phyloP scores from a whole-genome alignment of 2,113 vertebrate genomes.

The Sminthopsis crassicaudata region DNA sequence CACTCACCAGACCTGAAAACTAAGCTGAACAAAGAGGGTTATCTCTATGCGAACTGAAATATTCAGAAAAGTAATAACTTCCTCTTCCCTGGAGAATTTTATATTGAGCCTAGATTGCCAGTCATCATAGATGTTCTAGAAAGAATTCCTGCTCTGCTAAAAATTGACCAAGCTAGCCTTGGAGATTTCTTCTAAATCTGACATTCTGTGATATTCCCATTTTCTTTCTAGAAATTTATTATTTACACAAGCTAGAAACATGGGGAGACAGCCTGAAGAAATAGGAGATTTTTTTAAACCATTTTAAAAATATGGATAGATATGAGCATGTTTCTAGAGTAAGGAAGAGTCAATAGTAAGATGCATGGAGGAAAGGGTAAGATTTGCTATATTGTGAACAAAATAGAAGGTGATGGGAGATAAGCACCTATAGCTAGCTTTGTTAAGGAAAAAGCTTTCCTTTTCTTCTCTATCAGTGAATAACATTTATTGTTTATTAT shows the following conservation, averaged over 20 bases:
- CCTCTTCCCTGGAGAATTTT: neutral
- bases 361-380: neutral
- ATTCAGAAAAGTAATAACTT: neutral
- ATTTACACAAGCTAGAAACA: neutral
- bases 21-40: neutral
- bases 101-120: neutral
- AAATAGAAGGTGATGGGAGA: neutral
- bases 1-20: neutral
- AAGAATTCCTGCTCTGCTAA: neutral
- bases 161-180: neutral
- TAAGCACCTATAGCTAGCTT: no score
- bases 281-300: no score
- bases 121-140: neutral
- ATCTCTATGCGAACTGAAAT: neutral
- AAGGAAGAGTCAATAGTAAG: neutral
- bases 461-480: neutral
- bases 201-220: neutral
- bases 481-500: neutral
- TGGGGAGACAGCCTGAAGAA: neutral
- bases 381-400: neutral
- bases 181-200: neutral
- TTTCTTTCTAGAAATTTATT: neutral
- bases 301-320: neutral
- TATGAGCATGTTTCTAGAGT: neutral
- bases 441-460: neutral